Base-by-base conservation (phyloP, 2,113 vertebrate species). In the Oncorhynchus mykiss region DNA sequence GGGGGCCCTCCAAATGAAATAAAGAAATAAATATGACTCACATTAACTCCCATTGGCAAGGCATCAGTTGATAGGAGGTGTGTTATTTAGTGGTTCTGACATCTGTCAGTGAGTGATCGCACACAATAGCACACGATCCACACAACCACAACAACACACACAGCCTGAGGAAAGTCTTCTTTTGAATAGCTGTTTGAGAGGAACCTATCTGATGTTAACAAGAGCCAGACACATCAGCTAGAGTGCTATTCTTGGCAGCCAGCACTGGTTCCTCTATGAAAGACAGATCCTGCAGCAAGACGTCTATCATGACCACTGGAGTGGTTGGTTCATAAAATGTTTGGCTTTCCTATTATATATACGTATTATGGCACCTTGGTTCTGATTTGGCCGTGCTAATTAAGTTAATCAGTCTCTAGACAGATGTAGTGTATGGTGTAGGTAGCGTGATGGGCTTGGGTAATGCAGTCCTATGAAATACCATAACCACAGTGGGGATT, bases 161-260 rank as follows among this genome's bases (percentile, higher is more conserved):
- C 71, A 29, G 67, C 62, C 67, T 65, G 82, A 29, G 22, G 39
- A 70, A 83, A 81, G 64, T 45, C 79, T 71, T 76, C 67, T 78
- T 83, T 80, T 83, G 80, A 90, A 83, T 85, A 65, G 34, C 39
- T 48, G 69, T 69, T 57, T 51, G 73, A 73, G 77, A 66, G 81
- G 84, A 82, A 89, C 83, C 86, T 87, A 85, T 91, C 88, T 82
- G 45, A 72, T 1, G 57, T 82, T 85, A 91, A 91, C 87, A 78
- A 88, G 88, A 91, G 88, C 89, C 89, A 92, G 90, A 82, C 88
- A 78, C 90, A 84, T 88, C 85, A 83, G 87, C 79, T 78, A 18
- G 83, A 91, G 85, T 88, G 90, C 89, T 92, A 78, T 90, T 93
- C 83, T 92, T 93, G 90, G 91, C 92, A 88, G 86, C 2, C 67